These are phyloP conservation scores for Nothoprocta perdicaria DNA, from an alignment of 2,113 vertebrate species.

Conservation along the genomic window DNA sequence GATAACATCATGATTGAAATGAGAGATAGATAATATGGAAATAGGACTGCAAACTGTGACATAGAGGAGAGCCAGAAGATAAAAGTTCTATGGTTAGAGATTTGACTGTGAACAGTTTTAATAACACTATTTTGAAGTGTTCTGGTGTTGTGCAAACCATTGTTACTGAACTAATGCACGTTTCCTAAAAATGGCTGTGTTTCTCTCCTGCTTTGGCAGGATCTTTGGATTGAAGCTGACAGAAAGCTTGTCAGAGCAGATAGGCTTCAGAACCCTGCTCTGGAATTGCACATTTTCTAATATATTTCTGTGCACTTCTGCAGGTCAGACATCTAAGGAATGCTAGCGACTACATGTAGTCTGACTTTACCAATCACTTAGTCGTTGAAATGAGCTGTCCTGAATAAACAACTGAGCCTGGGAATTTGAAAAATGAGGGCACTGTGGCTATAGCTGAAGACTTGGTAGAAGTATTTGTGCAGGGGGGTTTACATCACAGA, in stretches of 20 bases:
- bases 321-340: constrained; percentile 42
- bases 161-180: neutral
- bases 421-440: constrained; percentile 40
- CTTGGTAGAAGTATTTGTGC: constrained; percentile 24
- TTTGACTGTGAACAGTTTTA: neutral
- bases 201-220: neutral
- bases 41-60: neutral
- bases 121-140: neutral
- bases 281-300: constrained; percentile 14
- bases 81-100: neutral
- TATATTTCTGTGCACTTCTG: neutral
- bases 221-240: neutral
- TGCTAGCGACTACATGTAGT: constrained; percentile 40
- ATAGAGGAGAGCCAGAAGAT: neutral
- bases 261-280: neutral
- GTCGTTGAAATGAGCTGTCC: constrained; percentile 52
- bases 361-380: constrained; percentile 33
- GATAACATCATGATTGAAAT: neutral
- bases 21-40: neutral
- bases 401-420: constrained; percentile 40
- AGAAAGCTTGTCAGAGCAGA: neutral
- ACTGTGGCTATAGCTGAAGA: constrained; percentile 26
- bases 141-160: neutral
- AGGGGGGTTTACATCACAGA: neutral
- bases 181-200: neutral